A percentile compares a stretch with the other conserved stretches of the same genome.
phyloP scores from a whole-genome alignment of 2,888 invertebrate species.

The Philonicus albiceps region DNA sequence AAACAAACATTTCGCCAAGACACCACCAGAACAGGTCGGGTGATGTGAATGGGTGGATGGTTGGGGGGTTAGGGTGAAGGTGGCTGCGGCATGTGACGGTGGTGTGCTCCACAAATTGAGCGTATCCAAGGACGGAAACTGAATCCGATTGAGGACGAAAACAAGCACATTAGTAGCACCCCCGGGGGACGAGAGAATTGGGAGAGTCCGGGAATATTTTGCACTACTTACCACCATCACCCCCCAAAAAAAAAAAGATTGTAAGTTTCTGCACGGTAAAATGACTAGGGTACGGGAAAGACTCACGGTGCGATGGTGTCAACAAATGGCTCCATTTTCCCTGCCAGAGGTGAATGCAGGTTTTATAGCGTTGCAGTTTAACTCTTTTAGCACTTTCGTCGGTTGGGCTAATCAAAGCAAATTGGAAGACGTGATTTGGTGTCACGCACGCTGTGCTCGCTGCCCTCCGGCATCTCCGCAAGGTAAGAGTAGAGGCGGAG shows the following conservation, averaged over 20 bases:
- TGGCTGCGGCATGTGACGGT: neutral
- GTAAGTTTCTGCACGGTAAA: neutral
- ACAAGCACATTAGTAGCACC: slow-evolving; percentile 24
- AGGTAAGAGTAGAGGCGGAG: neutral
- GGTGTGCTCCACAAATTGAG: neutral
- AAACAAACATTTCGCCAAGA: slow-evolving; percentile 12
- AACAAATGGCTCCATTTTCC: neutral
- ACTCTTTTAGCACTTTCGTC: neutral
- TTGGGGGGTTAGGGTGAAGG: neutral
- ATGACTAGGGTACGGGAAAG: neutral
- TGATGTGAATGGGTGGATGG: too few species aligned
- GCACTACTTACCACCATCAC: neutral
- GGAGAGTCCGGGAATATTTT: neutral
- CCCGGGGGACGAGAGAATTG: neutral
- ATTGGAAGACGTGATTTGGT: slow-evolving; percentile 21
- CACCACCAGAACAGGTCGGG: neutral
- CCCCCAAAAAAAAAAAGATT: too few species aligned
- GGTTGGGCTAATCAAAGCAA: neutral
- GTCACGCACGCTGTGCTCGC: neutral
- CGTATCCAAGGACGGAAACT: slow-evolving; percentile 19
- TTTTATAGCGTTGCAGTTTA: neutral
- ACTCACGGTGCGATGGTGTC: neutral
- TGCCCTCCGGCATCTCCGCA: neutral
- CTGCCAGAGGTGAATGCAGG: neutral
- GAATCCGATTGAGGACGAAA: slow-evolving; percentile 25